phyloP scores from a whole-genome alignment of 2,888 invertebrate genomes.

The Thyatira batis region DNA sequence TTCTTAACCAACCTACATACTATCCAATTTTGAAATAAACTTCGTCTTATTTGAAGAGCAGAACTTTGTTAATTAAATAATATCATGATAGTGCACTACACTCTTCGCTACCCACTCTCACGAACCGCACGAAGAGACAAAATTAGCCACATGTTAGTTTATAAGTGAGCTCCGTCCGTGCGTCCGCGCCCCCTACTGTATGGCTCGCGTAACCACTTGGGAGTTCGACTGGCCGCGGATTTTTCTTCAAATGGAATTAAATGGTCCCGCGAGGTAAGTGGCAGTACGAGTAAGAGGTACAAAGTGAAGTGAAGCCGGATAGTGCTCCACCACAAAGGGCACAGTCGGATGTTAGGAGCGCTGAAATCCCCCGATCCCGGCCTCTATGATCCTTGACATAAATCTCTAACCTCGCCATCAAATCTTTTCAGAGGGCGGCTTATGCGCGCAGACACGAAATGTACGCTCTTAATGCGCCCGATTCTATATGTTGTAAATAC shows the following conservation, averaged over 20 bases:
- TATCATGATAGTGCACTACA: background rate
- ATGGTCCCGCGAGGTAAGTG: conserved; percentile 77
- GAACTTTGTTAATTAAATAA: background rate
- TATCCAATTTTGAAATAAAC: too few relatives aligned
- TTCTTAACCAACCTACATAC: too few relatives aligned
- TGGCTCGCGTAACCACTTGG: conserved; percentile 30
- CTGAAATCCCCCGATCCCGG: conserved; percentile 78
- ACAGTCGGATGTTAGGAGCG: conserved; percentile 76
- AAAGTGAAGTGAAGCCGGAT: conserved; percentile 78
- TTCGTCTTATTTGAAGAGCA: background rate
- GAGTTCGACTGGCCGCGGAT: conserved; percentile 43
- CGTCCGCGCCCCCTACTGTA: conserved; percentile 7
- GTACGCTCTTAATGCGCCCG: conserved; percentile 71
- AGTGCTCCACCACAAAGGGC: conserved; percentile 80
- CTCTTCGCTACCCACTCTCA: background rate
- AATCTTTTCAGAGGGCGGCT: conserved; percentile 79
- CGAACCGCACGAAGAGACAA: background rate
- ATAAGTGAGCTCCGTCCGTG: conserved; percentile 4
- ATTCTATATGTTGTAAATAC: conserved; percentile 46
- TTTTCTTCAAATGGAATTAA: conserved; percentile 76
- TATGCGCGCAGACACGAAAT: conserved; percentile 71
- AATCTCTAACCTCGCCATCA: conserved; percentile 81
- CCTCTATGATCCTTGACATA: conserved; percentile 81
- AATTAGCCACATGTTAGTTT: conserved; percentile 5
- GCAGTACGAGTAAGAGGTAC: conserved; percentile 71